A percentile compares a stretch with the other conserved stretches of the same genome.
Conservation (phyloP, 2,113 vertebrate genomes). For the Charadrius vociferus region DNA sequence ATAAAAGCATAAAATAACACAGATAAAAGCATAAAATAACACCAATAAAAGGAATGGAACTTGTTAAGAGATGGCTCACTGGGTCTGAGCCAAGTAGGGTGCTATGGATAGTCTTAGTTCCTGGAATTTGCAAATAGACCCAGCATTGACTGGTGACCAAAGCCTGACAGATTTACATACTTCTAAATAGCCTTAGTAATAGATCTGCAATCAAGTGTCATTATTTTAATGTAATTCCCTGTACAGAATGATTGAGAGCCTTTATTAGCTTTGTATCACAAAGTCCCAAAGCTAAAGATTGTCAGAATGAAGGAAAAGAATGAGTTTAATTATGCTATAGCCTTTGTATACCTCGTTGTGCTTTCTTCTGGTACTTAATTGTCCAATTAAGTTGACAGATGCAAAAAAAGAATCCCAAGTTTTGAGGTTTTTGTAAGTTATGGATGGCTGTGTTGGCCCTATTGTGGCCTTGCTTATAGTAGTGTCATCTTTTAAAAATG, state of each 20-base stretch:
- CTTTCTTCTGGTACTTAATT: neutral
- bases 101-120: neutral
- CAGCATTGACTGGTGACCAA: rapidly evolving
- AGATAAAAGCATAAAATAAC: neutral
- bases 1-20: neutral
- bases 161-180: neutral
- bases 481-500: neutral
- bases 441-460: neutral
- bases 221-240: neutral
- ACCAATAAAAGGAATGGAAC: neutral
- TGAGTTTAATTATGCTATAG: neutral
- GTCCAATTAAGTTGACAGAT: neutral
- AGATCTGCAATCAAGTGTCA: neutral
- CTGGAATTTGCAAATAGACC: neutral
- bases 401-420: neutral
- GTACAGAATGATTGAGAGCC: neutral
- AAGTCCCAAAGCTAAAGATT: neutral
- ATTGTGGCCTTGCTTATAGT: neutral
- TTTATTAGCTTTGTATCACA: neutral
- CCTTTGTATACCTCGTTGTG: neutral
- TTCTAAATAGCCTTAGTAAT: neutral
- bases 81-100: neutral
- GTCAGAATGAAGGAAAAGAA: neutral
- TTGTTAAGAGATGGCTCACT: neutral
- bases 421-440: neutral